Conservation (phyloP, 2,113 vertebrate species). For the Astur gentilis region DNA sequence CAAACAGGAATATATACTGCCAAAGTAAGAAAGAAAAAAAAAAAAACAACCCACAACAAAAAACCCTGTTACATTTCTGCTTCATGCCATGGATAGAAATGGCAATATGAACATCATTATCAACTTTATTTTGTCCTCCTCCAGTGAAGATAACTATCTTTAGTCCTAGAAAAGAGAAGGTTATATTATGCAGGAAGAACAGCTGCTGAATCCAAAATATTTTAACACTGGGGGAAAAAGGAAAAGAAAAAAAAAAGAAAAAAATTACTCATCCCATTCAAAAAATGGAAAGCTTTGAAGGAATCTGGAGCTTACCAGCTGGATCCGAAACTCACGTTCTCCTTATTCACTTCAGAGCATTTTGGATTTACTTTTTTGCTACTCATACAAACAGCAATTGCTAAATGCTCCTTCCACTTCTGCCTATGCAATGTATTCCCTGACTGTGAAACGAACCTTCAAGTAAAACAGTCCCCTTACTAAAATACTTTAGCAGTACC, state of each 20-base stretch:
- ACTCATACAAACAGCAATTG: not conserved
- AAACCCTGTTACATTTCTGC: not conserved
- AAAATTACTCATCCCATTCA: not conserved
- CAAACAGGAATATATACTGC: not conserved
- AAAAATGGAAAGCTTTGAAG: not conserved
- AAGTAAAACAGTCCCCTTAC: not conserved
- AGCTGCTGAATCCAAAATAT: not conserved
- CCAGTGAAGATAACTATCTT: not conserved
- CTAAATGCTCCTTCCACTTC: not conserved
- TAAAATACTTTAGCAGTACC: not conserved
- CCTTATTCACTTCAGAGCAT: not conserved
- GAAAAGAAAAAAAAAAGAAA: too few relatives aligned
- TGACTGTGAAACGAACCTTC: not conserved
- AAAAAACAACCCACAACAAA: too few relatives aligned
- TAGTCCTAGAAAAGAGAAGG: not conserved
- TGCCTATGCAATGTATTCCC: not conserved
- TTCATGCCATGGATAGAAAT: not conserved
- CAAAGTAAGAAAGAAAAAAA: not conserved
- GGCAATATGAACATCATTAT: not conserved
- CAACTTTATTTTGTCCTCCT: not conserved
- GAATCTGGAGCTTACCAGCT: not conserved
- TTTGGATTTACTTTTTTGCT: not conserved
- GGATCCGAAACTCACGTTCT: not conserved
- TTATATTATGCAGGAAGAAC: not conserved
- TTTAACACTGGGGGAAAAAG: not conserved